Percentiles rank a stretch among this genome's conserved stretches.
These are phyloP conservation scores for Numenius phaeopus DNA, from an alignment of 2,797 vertebrate species.

Conservation along the genomic window DNA sequence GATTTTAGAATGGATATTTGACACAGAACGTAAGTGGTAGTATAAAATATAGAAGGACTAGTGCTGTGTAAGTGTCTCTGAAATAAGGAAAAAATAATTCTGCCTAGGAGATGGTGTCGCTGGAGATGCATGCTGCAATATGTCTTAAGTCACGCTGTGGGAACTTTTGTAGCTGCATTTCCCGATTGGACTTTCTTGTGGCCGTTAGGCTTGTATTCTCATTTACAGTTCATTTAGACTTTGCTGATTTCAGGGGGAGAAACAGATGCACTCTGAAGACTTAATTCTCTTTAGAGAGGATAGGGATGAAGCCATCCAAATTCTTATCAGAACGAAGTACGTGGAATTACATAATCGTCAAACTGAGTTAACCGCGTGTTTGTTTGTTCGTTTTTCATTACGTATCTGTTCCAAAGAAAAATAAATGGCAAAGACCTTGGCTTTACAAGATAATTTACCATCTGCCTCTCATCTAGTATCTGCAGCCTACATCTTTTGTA, in stretches of 20 bases:
- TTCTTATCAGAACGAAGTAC: neutral
- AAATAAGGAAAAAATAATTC: neutral
- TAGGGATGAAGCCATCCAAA: neutral
- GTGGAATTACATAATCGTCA: neutral
- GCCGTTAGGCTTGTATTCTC: neutral
- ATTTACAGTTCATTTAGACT: neutral
- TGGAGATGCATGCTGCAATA: neutral
- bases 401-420: slow-evolving; percentile 1
- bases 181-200: neutral
- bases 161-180: neutral
- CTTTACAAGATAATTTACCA: slow-evolving; percentile 41
- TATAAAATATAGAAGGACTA: neutral
- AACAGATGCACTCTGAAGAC: slow-evolving; percentile 14
- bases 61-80: neutral
- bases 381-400: neutral
- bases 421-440: slow-evolving; percentile 33
- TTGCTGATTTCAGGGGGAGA: neutral
- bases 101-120: neutral
- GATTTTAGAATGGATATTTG: neutral
- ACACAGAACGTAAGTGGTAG: neutral
- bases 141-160: neutral
- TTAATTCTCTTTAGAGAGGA: slow-evolving; percentile 11
- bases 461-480: slow-evolving; percentile 43
- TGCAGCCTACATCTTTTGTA: slow-evolving; percentile 48
- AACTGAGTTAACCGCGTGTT: neutral